Evolutionary conservation across 2,113 vertebrate species (phyloP), one percentile per base, ranked within the genome.

Genomic region (Elephas maximus): DNA sequence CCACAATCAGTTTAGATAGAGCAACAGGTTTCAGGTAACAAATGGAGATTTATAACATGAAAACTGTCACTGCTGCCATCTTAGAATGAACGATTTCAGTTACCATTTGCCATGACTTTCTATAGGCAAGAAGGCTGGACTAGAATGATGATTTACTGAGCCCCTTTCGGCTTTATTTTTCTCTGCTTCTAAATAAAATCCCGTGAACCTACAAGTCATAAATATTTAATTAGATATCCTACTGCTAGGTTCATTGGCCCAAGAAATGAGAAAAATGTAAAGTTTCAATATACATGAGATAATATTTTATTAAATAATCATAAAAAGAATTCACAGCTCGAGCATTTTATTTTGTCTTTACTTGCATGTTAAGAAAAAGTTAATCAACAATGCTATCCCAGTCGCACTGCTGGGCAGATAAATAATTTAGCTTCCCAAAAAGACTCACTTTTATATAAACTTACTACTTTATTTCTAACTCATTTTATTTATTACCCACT

Each of bases 291-390:
- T 0, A 23, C 18, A 80, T 23, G 63, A 80, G 69, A 84, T 71
- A 63, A 60, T 37, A 83, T 41, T 77, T 80, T 76, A 76, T 60
- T 57, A 94, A 57, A 93, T 10, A 88, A 10, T 60, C 45, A 89
- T 62, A 71, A 90, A 82, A 82, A 76, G 3, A 84, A 90, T n/a
- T 74, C 2, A 87, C 15, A 85, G 62, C 17, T 60, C 9, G 79
- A 26, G 83, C 7, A 63, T 89, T 97, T 80, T 69, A 65, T 94
- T 95, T 85, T 71, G 1, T 48, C 45, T 94, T 87, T 93, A 90
- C 4, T 78, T 65, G 74, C 24, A 28, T 17, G 51, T 37, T 11
- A 84, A 83, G n/a, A 10, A 83, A 96, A 92, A 92, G n/a, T 23
- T 91, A 84, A 91, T 88, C 67, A 78, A 48, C 23, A 86, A 65